phyloP scores from a whole-genome alignment of 2,113 vertebrate genomes.

The Chamaetylas fuelleborni region DNA sequence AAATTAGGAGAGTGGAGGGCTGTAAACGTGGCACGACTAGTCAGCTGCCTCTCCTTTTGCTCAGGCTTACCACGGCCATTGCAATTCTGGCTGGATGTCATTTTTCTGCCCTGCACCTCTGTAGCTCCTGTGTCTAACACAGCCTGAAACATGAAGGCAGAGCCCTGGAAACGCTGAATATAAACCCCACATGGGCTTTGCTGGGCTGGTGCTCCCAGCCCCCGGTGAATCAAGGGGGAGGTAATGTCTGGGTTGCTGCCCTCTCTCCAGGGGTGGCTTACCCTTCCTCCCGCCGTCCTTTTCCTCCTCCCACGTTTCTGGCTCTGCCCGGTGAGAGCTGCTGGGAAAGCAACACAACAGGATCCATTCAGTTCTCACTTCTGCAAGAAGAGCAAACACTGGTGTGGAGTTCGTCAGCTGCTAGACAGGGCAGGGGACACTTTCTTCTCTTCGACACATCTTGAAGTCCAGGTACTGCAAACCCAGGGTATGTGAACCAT shows the following conservation, averaged over 20 bases:
- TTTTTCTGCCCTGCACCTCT: neutral
- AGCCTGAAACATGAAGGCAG: neutral
- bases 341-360: slow-evolving; percentile 29
- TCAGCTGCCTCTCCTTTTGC: neutral
- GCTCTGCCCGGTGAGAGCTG: neutral
- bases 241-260: neutral
- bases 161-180: rapidly evolving
- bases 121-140: neutral
- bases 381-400: neutral
- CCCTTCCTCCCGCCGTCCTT: neutral
- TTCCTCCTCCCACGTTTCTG: neutral
- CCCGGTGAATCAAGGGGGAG: neutral
- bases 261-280: neutral
- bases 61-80: rapidly evolving
- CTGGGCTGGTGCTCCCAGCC: rapidly evolving
- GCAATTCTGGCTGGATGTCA: neutral
- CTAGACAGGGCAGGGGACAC: rapidly evolving
- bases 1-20: neutral
- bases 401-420: neutral
- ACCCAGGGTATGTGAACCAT: rapidly evolving
- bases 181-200: neutral
- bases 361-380: slow-evolving; percentile 14
- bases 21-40: rapidly evolving
- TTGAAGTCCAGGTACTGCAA: neutral
- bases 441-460: neutral